These are phyloP conservation scores for Charina bottae DNA, from an alignment of 2,113 vertebrate species.

Conservation along the genomic window DNA sequence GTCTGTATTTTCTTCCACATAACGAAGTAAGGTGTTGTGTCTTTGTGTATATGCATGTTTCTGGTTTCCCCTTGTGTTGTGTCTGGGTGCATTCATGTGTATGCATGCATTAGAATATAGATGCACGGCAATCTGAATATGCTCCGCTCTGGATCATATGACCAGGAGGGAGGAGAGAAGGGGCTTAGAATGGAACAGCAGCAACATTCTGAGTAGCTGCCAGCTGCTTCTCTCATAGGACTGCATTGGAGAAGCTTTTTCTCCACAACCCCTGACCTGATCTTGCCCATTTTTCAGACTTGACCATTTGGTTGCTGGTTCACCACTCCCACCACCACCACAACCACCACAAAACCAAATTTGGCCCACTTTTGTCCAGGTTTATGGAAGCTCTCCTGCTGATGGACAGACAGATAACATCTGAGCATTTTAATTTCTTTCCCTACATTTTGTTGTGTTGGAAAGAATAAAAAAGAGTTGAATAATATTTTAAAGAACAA, in stretches of 20 bases:
- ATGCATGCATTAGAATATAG: background rate
- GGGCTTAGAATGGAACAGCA: background rate
- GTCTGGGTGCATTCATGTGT: background rate
- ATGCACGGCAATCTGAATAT: background rate
- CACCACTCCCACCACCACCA: background rate
- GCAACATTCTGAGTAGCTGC: too few relatives aligned
- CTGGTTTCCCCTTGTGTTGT: background rate
- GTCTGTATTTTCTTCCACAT: background rate
- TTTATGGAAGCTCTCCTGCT: background rate
- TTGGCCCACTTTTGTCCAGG: background rate
- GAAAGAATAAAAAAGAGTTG: background rate
- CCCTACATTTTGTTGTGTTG: background rate
- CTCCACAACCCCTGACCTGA: background rate
- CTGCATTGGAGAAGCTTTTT: background rate
- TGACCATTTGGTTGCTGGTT: background rate
- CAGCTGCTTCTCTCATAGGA: background rate
- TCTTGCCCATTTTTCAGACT: background rate
- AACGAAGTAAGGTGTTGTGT: background rate
- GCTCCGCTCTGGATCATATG: background rate
- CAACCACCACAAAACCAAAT: background rate
- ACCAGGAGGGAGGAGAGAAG: too few relatives aligned
- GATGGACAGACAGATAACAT: background rate
- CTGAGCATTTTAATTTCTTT: background rate
- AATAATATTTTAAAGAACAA: background rate
- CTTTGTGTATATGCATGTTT: background rate